These are phyloP conservation scores for Euura saliciscinereae DNA, from an alignment of 1,140 invertebrate genomes.

Conservation along the genomic window DNA sequence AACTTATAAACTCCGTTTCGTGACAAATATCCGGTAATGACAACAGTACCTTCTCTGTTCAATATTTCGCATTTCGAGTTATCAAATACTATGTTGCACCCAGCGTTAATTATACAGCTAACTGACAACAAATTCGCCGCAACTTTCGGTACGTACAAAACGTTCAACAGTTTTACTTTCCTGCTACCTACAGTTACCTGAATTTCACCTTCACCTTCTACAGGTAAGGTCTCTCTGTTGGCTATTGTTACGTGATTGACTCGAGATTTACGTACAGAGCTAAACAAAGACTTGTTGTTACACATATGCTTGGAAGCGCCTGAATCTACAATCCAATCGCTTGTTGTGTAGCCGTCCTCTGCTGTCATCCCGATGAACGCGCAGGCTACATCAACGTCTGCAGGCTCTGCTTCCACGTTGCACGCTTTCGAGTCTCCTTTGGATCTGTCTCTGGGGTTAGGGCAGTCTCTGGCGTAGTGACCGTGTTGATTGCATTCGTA, in stretches of 20 bases:
- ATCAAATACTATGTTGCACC: background rate
- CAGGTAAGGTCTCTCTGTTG: conserved; percentile 29
- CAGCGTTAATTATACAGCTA: background rate
- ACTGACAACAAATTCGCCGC: background rate
- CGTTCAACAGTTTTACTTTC: conserved; percentile 21
- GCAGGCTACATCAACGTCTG: background rate
- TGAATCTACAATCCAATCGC: conserved; percentile 38
- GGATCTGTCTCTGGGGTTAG: background rate
- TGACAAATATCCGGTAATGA: background rate
- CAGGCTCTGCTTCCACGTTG: background rate
- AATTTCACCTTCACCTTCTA: conserved; percentile 31
- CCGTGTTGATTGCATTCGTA: background rate
- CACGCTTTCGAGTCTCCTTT: background rate
- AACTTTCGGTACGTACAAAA: background rate
- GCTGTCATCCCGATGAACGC: background rate
- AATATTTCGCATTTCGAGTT: background rate
- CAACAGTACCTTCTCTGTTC: background rate
- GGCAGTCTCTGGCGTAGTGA: background rate
- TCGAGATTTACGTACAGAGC: conserved; percentile 14
- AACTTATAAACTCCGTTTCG: background rate
- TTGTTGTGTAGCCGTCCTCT: conserved; percentile 9
- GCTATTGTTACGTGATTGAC: background rate
- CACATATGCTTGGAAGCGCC: conserved; percentile 37
- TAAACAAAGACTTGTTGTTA: conserved; percentile 24
- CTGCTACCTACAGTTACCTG: conserved; percentile 29